phyloP scores from a whole-genome alignment of 2,113 vertebrate species.

The Tetrax tetrax region DNA sequence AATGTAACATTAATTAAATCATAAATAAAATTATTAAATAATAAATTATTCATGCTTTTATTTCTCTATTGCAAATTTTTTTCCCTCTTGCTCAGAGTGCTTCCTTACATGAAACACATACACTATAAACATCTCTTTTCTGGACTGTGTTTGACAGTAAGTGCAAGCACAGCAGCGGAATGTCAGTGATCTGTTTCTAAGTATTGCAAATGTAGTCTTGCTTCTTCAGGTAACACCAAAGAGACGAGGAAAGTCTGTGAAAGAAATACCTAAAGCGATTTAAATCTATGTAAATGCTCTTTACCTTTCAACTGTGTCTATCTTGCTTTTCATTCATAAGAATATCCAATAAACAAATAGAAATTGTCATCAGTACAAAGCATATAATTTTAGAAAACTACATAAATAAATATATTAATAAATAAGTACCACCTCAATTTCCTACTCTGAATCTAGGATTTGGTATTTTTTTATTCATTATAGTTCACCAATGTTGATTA shows the following conservation, averaged over 20 bases:
- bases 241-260: neutral
- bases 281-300: neutral
- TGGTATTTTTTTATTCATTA: neutral
- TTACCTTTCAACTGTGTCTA: neutral
- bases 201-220: neutral
- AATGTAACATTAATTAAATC: neutral
- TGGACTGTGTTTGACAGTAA: neutral
- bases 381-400: neutral
- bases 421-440: neutral
- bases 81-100: accelerated
- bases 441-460: neutral
- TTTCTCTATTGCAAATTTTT: neutral
- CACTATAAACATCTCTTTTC: neutral
- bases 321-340: neutral
- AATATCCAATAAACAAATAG: neutral
- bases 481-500: neutral
- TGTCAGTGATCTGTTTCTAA: neutral
- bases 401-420: neutral
- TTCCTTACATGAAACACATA: neutral
- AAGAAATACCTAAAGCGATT: neutral
- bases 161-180: neutral
- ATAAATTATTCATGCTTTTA: neutral
- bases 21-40: neutral
- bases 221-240: neutral
- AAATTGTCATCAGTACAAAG: neutral